Percentiles rank a stretch among this genome's conserved stretches.
phyloP scores from a whole-genome alignment of 2,888 invertebrate species.

The Clusia tigrina region DNA sequence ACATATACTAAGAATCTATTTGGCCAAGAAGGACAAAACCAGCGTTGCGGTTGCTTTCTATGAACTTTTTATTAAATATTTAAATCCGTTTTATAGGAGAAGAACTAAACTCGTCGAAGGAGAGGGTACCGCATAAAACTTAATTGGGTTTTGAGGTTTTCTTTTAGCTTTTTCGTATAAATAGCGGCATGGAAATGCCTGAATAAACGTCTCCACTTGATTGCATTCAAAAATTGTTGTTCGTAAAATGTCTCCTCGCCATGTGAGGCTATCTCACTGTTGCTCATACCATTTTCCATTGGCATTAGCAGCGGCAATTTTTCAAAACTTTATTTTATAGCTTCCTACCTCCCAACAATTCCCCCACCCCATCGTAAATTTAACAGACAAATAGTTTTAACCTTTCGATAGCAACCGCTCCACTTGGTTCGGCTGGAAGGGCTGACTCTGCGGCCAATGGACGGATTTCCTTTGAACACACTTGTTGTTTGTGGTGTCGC shows the following conservation, averaged over 20 bases:
- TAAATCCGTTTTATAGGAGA: not conserved
- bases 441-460: not conserved
- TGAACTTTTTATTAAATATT: not conserved
- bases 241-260: too few species aligned
- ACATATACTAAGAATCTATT: not conserved
- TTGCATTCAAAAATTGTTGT: too few species aligned
- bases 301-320: not conserved
- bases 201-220: not conserved
- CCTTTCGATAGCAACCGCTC: too few species aligned
- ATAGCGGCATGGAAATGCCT: not conserved
- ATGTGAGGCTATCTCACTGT: too few species aligned
- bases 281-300: too few species aligned
- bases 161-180: not conserved
- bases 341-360: too few species aligned
- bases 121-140: conserved; percentile 25
- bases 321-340: not conserved
- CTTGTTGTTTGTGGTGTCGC: too few species aligned
- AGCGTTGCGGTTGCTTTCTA: not conserved
- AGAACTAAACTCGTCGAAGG: not conserved
- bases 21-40: too few species aligned
- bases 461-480: too few species aligned
- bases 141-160: conserved; percentile 29
- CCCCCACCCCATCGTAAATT: not conserved
- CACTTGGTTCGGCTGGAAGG: too few species aligned
- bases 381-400: conserved; percentile 1